Evolutionary conservation across 35 echinoderm and acorn worm genomes (phyloP), one percentile per base, ranked within the genome.

Genomic region (Heliocidaris tuberculata): DNA sequence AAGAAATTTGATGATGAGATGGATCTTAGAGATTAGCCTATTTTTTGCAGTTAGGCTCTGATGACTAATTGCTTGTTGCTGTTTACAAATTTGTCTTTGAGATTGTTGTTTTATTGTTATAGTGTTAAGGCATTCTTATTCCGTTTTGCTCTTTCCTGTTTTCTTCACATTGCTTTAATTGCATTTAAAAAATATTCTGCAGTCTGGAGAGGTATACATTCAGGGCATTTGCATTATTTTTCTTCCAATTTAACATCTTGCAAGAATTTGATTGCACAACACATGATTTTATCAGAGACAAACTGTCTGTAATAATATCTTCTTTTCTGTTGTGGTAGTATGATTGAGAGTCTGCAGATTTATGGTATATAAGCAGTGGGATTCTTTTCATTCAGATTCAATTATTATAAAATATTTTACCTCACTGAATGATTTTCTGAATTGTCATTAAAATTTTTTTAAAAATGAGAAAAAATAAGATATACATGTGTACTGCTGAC

Each of bases 171-270:
- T 95, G 52, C 94, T 95, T 90, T 78, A 90, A 50, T 86, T 48
- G n/a, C 29, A 49, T 85, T 94, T 29, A 86, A 48, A 86, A 47
- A 49, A 6, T n/a, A n/a, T 85, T 31, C 35, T 86, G 29, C 60
- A 94, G 94, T 42, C 94, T 85, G 94, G 94, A 94, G 94, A 94
- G 94, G 94, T 94, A 94, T 94, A 94, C 30, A 70, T 48, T 86
- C 49, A 94, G 5, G 32, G 8, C 71, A 30, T 42, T 56, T 17
- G 24, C 31, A 90, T n/a, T 9, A 1, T 31, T 19, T 93, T 15
- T 56, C 17, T 19, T 70, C 3, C 21, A 27, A 78, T 78, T 78
- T 78, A 78, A 78, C 65, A 78, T 42, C 35, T 27, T 27, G 27
- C 65, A 78, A 78, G 60, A 70, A 70, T 6, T 78, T 78, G 65